Evolutionary conservation across 1,140 invertebrate genomes (phyloP).

Genomic region (Diachasmimorpha longicaudata): DNA sequence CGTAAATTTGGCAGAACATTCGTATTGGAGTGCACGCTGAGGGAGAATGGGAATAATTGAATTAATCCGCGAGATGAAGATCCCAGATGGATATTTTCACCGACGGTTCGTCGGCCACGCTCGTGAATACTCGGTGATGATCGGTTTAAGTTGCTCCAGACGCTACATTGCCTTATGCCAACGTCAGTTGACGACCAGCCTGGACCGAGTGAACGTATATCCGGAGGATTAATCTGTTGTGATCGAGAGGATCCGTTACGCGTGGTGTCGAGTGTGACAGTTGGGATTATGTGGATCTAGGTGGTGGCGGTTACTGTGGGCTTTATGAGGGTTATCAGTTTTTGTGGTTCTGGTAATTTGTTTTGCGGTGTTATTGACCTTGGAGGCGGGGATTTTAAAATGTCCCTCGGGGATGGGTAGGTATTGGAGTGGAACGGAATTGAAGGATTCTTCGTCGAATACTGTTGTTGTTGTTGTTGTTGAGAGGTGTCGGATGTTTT

Average conservation of each 20-base stretch:
- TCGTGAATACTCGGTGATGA: slow-evolving; percentile 41
- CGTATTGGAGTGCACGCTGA: no score
- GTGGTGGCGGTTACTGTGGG: background rate
- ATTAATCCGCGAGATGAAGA: slow-evolving; percentile 26
- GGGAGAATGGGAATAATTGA: slow-evolving; percentile 15
- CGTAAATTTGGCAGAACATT: no score
- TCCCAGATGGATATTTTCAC: slow-evolving; percentile 23
- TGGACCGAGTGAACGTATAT: slow-evolving; percentile 33
- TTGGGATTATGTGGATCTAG: background rate
- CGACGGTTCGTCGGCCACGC: slow-evolving; percentile 40
- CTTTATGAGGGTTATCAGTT: background rate
- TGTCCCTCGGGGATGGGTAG: background rate
- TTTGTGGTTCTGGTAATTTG: background rate
- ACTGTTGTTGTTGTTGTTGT: background rate
- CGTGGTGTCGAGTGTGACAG: background rate
- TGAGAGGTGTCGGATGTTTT: background rate
- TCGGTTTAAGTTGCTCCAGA: slow-evolving; percentile 33
- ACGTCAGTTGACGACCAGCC: slow-evolving; percentile 54
- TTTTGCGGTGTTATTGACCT: background rate
- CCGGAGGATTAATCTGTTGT: background rate
- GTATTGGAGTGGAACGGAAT: background rate
- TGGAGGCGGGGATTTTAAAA: background rate
- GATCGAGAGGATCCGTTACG: background rate
- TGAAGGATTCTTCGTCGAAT: background rate
- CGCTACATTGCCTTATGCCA: slow-evolving; percentile 35